These are phyloP conservation scores for Rhombomys opimus DNA, from an alignment of 2,113 vertebrate species.

Conservation along the genomic window DNA sequence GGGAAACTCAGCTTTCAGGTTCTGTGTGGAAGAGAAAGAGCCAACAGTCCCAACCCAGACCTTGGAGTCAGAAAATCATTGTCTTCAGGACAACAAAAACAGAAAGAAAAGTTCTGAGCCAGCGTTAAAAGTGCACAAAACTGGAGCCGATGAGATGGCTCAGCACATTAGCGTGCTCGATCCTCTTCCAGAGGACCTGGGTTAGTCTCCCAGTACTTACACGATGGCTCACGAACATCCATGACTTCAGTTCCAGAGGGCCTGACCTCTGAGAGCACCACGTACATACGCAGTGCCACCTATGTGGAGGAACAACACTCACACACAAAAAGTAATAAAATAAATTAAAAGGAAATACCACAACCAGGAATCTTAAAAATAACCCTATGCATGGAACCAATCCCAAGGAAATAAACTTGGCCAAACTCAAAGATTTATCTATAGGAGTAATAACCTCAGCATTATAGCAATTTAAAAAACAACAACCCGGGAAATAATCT, in stretches of 20 bases:
- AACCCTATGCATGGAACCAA: conserved; percentile 51
- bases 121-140: conserved; percentile 59
- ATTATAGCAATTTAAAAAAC: not conserved
- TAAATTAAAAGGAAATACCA: not conserved
- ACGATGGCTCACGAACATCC: not conserved
- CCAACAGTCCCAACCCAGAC: conserved; percentile 47
- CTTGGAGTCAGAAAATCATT: conserved; percentile 68
- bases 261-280: not conserved
- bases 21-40: not conserved
- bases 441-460: not conserved
- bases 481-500: not conserved
- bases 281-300: not conserved
- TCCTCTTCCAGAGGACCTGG: not conserved
- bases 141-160: not conserved
- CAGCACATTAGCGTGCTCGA: no score
- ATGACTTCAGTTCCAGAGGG: not conserved
- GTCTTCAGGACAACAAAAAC: conserved; percentile 29
- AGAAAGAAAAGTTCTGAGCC: conserved; percentile 58
- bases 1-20: not conserved
- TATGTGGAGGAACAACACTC: not conserved
- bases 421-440: conserved; percentile 43
- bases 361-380: conserved; percentile 62
- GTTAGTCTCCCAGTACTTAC: not conserved
- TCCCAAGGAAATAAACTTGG: conserved; percentile 52
- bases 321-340: not conserved